Base-by-base conservation (phyloP, 2,113 vertebrate genomes). In the Spea multiplicata region DNA sequence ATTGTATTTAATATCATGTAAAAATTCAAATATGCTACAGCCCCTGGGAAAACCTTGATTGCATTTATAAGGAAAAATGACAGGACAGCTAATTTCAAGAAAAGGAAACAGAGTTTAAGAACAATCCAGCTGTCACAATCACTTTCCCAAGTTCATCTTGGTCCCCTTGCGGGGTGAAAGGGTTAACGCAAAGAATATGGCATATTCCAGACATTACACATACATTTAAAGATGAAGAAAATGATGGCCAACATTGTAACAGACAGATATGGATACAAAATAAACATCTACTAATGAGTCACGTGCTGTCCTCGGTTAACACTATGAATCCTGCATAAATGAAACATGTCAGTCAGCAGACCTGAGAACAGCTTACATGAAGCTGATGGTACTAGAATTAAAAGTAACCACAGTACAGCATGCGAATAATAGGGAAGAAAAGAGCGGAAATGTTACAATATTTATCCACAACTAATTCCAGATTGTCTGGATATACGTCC, bases 261-360 rank as follows among this genome's bases (percentile, higher is more conserved):
- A 66, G 70, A 53, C 76, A 72, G 76, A 61, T 61, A 71, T 53
- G 48, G 61, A 65, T 62, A 73, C 17, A 48, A 44, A 79, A 57
- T 48, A 61, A 69, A 73, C 73, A 59, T 79, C 69, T 72, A 79
- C 76, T 79, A 79, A 79, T 57, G 45, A 45, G 48, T 70, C 61
- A 12, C 71, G 17, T 68, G 47, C 14, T 73, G 76, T 59, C 70
- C 76, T 66, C 48, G 47, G 48, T 73, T 79, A 66, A 79, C 76
- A 79, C 72, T 69, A 45, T 70, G 72, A 72, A 66, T 45, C 76
- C 50, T 73, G 9, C 44, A 72, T 65, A 66, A 73, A 73, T 49
- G 73, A 48, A 79, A 53, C 67, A 45, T 48, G 16, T 8, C 44
- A 53, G 46, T 57, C 50, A 66, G 48, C 46, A 70, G 62, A 72